These are phyloP conservation scores for Tryphoninae sp. DNA, from an alignment of 2,888 invertebrate species.

Conservation along the genomic window DNA sequence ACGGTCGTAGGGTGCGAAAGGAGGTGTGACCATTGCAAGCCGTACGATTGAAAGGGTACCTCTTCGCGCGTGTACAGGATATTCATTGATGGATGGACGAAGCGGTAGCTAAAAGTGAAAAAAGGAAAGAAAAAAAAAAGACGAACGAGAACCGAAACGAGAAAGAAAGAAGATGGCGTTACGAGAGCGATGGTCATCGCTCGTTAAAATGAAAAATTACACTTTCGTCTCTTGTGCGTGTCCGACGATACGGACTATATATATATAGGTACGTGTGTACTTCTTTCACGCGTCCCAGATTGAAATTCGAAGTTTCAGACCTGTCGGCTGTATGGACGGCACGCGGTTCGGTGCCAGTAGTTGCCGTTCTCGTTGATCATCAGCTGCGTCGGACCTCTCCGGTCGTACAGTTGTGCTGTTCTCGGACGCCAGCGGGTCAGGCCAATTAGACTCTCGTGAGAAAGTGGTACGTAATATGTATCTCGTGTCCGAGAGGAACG, in stretches of 20 bases:
- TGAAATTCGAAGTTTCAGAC: slow-evolving; percentile 72
- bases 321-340: slow-evolving; percentile 53
- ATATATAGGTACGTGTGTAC: slow-evolving; percentile 47
- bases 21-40: slow-evolving; percentile 74
- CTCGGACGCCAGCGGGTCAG: slow-evolving; percentile 64
- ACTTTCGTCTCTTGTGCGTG: slow-evolving; percentile 68
- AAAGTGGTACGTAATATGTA: slow-evolving; percentile 68
- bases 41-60: slow-evolving; percentile 71
- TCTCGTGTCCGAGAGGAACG: slow-evolving; percentile 19
- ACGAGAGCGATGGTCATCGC: slow-evolving; percentile 72
- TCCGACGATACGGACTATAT: slow-evolving; percentile 35
- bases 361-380: slow-evolving; percentile 66
- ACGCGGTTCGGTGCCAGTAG: slow-evolving; percentile 30
- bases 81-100: slow-evolving; percentile 65
- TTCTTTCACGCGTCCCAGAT: slow-evolving; percentile 68
- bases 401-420: slow-evolving; percentile 20
- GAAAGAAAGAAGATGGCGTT: slow-evolving; percentile 15
- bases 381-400: slow-evolving; percentile 58
- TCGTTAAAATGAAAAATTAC: slow-evolving; percentile 79
- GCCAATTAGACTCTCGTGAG: slow-evolving; percentile 73
- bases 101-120: slow-evolving; percentile 48
- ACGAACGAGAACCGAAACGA: slow-evolving; percentile 31
- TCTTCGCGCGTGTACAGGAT: slow-evolving; percentile 54
- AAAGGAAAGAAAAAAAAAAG: slow-evolving; percentile 65
- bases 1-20: slow-evolving; percentile 62